Conservation (phyloP, 2,113 vertebrate species). For the Sorex araneus region DNA sequence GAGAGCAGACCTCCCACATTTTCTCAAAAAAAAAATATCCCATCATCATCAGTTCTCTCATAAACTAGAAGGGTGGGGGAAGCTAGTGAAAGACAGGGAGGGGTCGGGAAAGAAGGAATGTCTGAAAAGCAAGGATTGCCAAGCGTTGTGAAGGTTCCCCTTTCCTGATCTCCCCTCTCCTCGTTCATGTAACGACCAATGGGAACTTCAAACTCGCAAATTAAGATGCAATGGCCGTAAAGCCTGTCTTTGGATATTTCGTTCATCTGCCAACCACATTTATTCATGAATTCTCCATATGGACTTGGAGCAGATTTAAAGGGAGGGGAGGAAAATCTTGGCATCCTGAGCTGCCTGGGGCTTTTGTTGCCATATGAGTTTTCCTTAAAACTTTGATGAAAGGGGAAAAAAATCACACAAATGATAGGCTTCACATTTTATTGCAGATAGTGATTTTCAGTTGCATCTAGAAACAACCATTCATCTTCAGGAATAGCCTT, state of each 20-base stretch:
- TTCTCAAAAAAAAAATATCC: constrained; percentile 51
- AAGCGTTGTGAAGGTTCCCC: background rate
- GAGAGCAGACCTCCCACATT: constrained; percentile 69
- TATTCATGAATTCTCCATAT: constrained; percentile 64
- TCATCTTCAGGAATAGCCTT: constrained; percentile 30
- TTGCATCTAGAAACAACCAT: constrained; percentile 44
- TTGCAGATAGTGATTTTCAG: constrained; percentile 60
- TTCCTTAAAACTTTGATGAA: constrained; percentile 70
- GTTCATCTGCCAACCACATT: constrained; percentile 62
- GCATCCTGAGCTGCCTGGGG: constrained; percentile 45
- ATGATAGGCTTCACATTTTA: constrained; percentile 50
- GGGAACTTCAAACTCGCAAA: constrained; percentile 32
- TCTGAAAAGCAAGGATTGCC: constrained; percentile 13
- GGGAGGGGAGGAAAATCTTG: constrained; percentile 57
- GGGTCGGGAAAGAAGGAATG: constrained; percentile 47
- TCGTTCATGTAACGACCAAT: constrained; percentile 29
- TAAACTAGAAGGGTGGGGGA: constrained; percentile 26
- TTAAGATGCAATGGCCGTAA: constrained; percentile 19
- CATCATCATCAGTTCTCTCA: background rate
- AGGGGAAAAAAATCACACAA: constrained; percentile 63
- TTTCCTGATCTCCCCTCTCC: background rate
- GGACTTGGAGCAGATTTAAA: constrained; percentile 66
- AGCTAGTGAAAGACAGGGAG: constrained; percentile 53
- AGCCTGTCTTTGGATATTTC: constrained; percentile 58
- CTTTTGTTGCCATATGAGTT: constrained; percentile 56